Evolutionary conservation across 2,113 vertebrate species (phyloP), one percentile per base, ranked within the genome.

Genomic region (Ifrita kowaldi): DNA sequence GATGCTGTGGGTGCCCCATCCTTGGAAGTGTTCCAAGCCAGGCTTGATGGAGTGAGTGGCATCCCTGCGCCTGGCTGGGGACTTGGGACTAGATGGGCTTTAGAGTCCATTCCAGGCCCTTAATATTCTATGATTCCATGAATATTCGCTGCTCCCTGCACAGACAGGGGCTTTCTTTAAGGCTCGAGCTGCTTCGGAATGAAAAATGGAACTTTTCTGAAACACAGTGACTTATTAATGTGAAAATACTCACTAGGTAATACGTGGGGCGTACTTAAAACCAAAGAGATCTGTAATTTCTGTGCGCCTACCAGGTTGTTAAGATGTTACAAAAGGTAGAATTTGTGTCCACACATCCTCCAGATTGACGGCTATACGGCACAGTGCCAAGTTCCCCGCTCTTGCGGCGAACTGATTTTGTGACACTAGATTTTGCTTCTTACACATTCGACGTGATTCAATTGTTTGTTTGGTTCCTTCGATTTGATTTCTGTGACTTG

Each of bases 81-180:
- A 16, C 41, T 52, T 59, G 63, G 27, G 27, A 6, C 71, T 50
- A 7, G 30, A 11, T 12, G 11, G 20, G 21, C 44, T 77, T 68
- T 15, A 19, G 37, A 33, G 37, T 46, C 37, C 39, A 8, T 44
- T 37, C 27, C 18, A 13, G 27, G 37, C 18, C 19, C 18, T 28
- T 23, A 60, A 15, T 11, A 4, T 21, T 63, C 33, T 53, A 2
- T 33, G 27, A 11, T 39, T 46, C 15, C 6, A 1, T 57, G 30
- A 8, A 2, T 41, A 1, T 52, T 57, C 37, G 4, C 12, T 1
- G 0, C 9, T 4, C 12, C 1, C 21, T 5, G 9, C 22, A 4
- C 7, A 4, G 20, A 4, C 15, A 2, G 32, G 3, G 19, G 3
- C 30, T n/a, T 30, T 20, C 56, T n/a, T 5, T 20, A 28, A 32